Evolutionary conservation across 2,888 invertebrate genomes (phyloP), one percentile per base, ranked within the genome.

Genomic region (Rhamphomyia laevipes): DNA sequence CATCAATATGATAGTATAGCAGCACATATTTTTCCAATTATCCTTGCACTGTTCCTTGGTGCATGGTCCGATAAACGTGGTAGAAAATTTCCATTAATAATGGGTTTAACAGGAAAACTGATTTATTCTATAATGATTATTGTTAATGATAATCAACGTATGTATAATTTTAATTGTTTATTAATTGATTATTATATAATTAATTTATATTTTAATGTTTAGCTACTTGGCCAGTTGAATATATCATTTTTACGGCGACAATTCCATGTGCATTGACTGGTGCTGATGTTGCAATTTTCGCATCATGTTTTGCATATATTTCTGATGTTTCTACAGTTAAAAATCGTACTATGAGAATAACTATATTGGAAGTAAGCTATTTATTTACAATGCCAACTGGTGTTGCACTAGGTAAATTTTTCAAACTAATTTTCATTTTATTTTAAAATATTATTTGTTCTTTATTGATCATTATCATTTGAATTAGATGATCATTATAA

Each of bases 311-410:
- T 61, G 75, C 86, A 0, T 91, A 91, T 63, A 76, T 92, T 44
- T 81, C 88, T 1, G 90, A 91, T 59, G 76, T 89, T 17, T 80
- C 88, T 0, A 76, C 80, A 0, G 57, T 77, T 2, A 70, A 78
- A 51, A 78, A 81, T 56, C 75, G 91, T 51, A 92, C 92, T 0
- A 64, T 86, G 17, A 73, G 91, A 51, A 82, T 92, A 4, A 86
- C 88, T 0, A 79, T 93, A 45, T 67, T 92, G 48, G 92, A 93
- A 62, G 78, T 84, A 0, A 81, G 84, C 58, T 87, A 90, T 61
- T 76, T 92, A 56, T 78, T 82, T 49, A 84, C 92, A 0, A 86
- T 89, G 78, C 90, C 91, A 0, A 75, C 81, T 1, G 92, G 93
- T 41, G 80, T 87, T 7, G 84, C 85, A 23, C 61, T 85, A 52